Evolutionary conservation across 2,888 invertebrate species (phyloP).

Genomic region (Cyclophora albipunctata): DNA sequence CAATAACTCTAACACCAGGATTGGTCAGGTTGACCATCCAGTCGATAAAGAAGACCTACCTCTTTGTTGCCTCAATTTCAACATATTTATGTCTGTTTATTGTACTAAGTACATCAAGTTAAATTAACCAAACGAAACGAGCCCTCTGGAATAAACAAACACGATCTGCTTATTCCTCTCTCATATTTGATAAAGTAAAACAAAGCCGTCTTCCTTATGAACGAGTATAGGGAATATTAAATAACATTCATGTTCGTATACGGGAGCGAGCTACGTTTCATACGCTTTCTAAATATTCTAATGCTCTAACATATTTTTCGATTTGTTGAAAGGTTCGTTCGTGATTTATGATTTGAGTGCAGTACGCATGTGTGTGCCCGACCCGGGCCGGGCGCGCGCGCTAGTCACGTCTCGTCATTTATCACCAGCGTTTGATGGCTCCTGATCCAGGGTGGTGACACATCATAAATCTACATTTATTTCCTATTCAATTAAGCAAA

Average conservation of each 20-base stretch:
- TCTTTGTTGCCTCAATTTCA: no score
- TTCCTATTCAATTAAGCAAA: conserved; percentile 14
- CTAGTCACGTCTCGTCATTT: conserved; percentile 29
- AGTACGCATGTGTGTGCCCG: not conserved
- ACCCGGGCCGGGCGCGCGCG: conserved; percentile 6
- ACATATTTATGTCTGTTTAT: no score
- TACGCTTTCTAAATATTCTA: conserved; percentile 15
- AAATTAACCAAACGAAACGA: no score
- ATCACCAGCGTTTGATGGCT: conserved; percentile 35
- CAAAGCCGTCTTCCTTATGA: not conserved
- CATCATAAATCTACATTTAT: conserved; percentile 28
- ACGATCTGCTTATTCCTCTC: no score
- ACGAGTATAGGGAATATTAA: conserved; percentile 3
- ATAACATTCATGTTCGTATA: not conserved
- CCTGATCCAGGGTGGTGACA: conserved; percentile 28
- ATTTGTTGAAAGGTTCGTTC: conserved; percentile 33
- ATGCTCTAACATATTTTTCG: conserved; percentile 47
- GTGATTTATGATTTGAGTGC: conserved; percentile 40
- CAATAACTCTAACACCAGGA: no score
- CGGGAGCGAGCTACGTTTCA: not conserved
- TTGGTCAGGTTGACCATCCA: no score
- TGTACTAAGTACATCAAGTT: no score
- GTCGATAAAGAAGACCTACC: no score
- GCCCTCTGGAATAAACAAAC: no score
- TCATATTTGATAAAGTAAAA: no score